phyloP scores from a whole-genome alignment of 2,113 vertebrate genomes.

The Phylloscopus trochilus region DNA sequence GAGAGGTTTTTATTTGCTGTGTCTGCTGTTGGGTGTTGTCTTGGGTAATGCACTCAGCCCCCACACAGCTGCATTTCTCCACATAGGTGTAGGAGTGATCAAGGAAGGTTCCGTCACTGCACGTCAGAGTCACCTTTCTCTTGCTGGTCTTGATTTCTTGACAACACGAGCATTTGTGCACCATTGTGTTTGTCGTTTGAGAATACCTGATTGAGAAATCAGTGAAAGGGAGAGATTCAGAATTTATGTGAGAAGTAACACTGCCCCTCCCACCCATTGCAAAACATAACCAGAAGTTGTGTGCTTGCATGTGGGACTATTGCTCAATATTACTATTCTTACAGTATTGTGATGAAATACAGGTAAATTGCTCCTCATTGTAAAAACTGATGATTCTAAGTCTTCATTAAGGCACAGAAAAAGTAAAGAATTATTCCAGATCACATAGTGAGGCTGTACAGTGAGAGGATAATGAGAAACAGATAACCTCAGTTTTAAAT shows the following conservation, averaged over 20 bases:
- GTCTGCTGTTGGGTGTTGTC: neutral
- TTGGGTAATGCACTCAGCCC: neutral
- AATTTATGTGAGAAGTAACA: neutral
- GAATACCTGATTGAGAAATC: slow-evolving; percentile 68
- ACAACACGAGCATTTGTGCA: slow-evolving; percentile 69
- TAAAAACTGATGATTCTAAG: neutral
- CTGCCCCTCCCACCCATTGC: neutral
- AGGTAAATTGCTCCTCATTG: neutral
- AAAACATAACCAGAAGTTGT: neutral
- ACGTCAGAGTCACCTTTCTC: slow-evolving; percentile 50
- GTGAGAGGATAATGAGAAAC: neutral
- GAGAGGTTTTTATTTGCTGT: neutral
- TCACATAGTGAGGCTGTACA: neutral
- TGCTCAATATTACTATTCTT: neutral
- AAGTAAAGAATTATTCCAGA: neutral
- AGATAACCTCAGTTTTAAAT: neutral
- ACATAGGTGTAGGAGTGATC: slow-evolving; percentile 58
- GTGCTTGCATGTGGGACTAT: neutral
- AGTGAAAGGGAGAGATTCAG: neutral
- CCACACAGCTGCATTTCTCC: slow-evolving; percentile 71
- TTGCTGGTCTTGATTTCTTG: slow-evolving; percentile 61
- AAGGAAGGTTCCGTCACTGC: slow-evolving; percentile 30
- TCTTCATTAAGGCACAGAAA: neutral
- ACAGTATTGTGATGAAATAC: neutral
- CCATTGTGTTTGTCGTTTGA: neutral